phyloP scores from a whole-genome alignment of 2,113 vertebrate species.

The Azemiops feae region DNA sequence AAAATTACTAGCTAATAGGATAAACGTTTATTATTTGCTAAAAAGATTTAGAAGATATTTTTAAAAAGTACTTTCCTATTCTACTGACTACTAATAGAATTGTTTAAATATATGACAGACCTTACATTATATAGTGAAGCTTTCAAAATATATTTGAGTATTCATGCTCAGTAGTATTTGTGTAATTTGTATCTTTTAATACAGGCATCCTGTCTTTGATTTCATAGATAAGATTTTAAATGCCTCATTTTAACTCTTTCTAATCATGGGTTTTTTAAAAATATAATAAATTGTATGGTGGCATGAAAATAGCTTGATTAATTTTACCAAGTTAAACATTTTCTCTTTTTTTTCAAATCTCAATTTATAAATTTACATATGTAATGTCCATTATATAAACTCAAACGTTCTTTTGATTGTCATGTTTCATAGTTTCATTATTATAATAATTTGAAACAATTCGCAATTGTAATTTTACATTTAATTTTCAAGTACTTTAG shows the following conservation, averaged over 20 bases:
- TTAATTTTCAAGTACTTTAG: neutral
- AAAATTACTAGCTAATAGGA: conserved; percentile 59
- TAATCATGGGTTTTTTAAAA: neutral
- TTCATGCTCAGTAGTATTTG: neutral
- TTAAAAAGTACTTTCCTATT: conserved; percentile 43
- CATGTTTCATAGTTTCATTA: neutral
- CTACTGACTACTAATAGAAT: conserved; percentile 47
- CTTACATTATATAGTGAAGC: conserved; percentile 36
- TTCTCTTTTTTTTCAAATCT: neutral
- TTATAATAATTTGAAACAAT: neutral
- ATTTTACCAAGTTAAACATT: neutral
- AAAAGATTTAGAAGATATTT: conserved; percentile 52
- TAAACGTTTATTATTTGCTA: conserved; percentile 48
- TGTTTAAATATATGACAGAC: too few species aligned
- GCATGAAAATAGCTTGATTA: neutral
- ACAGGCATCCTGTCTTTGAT: neutral
- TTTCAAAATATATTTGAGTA: conserved; percentile 30
- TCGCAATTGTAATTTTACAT: neutral
- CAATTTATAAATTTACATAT: neutral
- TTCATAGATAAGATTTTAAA: neutral
- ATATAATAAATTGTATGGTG: neutral
- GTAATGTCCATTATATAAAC: neutral
- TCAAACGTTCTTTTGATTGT: neutral
- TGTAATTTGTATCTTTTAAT: neutral
- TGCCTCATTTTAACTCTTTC: neutral